Evolutionary conservation across 2,113 vertebrate genomes (phyloP).

Genomic region (Oncorhynchus tshawytscha): DNA sequence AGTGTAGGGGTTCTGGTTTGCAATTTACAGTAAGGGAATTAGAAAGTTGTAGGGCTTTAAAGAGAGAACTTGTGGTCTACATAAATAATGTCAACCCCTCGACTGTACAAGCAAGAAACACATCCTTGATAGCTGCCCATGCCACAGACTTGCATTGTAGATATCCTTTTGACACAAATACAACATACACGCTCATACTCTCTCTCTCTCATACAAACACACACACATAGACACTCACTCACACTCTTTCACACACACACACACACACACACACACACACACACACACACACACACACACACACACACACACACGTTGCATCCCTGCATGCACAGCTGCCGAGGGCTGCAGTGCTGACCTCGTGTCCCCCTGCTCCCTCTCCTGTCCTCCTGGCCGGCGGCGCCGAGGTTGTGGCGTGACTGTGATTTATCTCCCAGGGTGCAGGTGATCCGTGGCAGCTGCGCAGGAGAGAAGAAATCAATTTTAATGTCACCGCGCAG

Average conservation of each 20-base stretch:
- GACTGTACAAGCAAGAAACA: not conserved
- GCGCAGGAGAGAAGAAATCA: slow-evolving; percentile 37
- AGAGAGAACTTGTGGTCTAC: not conserved
- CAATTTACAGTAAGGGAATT: not conserved
- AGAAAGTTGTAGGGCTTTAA: not conserved
- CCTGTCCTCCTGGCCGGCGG: not conserved
- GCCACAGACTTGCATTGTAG: not conserved
- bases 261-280: not conserved
- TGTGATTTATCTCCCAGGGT: slow-evolving; percentile 25
- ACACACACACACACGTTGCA: not conserved
- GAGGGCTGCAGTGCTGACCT: slow-evolving; percentile 4
- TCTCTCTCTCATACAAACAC: too few species aligned
- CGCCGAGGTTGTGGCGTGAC: not conserved
- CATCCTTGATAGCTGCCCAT: not conserved
- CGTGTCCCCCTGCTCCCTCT: not conserved
- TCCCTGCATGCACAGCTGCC: not conserved
- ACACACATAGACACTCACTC: not conserved
- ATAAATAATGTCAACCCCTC: not conserved
- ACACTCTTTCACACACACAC: not conserved
- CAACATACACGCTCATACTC: not conserved
- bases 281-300: not conserved
- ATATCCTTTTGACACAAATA: not conserved
- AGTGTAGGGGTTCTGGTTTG: not conserved
- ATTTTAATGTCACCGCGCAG: slow-evolving; percentile 40
- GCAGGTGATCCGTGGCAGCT: slow-evolving; percentile 34